These are phyloP conservation scores for Chascanopsetta lugubris DNA, from an alignment of 2,113 vertebrate genomes.

Conservation along the genomic window DNA sequence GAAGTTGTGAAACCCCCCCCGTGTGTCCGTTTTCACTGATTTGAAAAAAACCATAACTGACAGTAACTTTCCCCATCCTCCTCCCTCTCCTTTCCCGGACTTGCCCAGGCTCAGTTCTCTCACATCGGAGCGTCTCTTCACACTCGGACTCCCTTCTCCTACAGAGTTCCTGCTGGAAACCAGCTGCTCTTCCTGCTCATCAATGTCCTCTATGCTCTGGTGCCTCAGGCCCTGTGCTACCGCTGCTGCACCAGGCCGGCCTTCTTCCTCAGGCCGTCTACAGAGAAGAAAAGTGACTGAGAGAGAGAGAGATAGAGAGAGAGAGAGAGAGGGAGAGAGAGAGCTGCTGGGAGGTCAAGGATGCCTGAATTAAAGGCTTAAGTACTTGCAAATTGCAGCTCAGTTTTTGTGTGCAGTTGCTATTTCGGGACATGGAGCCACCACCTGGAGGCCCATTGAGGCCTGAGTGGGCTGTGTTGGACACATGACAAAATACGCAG, in stretches of 20 bases:
- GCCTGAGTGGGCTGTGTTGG: not conserved
- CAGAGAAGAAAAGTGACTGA: slow-evolving; percentile 68
- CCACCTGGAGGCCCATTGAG: not conserved
- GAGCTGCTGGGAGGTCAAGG: not conserved
- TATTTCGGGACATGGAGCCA: slow-evolving; percentile 9
- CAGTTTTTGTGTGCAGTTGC: slow-evolving; percentile 21
- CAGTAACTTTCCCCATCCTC: not conserved
- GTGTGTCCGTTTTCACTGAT: slow-evolving; percentile 25
- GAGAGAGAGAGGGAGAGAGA: not conserved
- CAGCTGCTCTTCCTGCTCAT: slow-evolving; percentile 85
- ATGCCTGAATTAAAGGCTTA: slow-evolving; percentile 17
- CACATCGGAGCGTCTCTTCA: slow-evolving; percentile 95
- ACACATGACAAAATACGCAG: slow-evolving; percentile 12
- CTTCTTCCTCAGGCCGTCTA: slow-evolving; percentile 85
- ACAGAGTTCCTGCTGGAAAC: slow-evolving; percentile 88
- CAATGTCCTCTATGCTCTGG: slow-evolving; percentile 86
- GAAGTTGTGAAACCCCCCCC: too few species aligned
- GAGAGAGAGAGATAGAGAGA: too few species aligned
- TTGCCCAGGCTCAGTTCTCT: slow-evolving; percentile 90
- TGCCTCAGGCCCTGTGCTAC: slow-evolving; percentile 92
- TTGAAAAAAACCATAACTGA: not conserved
- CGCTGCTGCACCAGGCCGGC: slow-evolving; percentile 87
- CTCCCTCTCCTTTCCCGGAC: slow-evolving; percentile 15
- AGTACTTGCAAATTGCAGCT: slow-evolving; percentile 12
- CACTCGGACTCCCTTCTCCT: slow-evolving; percentile 91